These are phyloP conservation scores for Drosophila nannoptera DNA, from an alignment of 1,140 invertebrate species.

Conservation along the genomic window DNA sequence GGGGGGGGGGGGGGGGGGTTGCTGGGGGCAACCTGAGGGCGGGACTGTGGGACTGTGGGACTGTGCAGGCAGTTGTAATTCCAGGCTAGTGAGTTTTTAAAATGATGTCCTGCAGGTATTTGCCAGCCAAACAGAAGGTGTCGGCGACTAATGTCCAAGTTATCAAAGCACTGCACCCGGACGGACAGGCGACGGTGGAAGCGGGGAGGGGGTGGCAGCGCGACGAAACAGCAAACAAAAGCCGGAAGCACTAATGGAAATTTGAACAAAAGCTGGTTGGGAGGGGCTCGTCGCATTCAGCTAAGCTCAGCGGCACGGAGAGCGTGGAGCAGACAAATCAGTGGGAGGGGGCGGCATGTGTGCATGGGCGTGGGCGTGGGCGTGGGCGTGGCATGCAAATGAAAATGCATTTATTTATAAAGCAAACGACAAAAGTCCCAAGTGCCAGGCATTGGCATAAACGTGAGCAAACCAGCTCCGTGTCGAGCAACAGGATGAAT, in stretches of 20 bases:
- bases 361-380: slow-evolving; percentile 37
- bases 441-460: slow-evolving; percentile 35
- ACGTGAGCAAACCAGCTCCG: slow-evolving; percentile 18
- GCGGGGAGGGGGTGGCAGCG: not conserved
- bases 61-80: slow-evolving; percentile 11
- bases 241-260: slow-evolving; percentile 49
- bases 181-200: slow-evolving; percentile 6
- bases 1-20: too few species aligned
- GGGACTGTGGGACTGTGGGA: too few species aligned
- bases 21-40: too few species aligned
- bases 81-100: slow-evolving; percentile 65
- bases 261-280: slow-evolving; percentile 18
- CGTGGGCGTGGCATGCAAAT: slow-evolving; percentile 54
- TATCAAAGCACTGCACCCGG: slow-evolving; percentile 42
- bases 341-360: not conserved
- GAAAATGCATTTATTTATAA: slow-evolving; percentile 74
- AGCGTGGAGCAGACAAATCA: slow-evolving; percentile 62
- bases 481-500: slow-evolving; percentile 56
- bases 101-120: slow-evolving; percentile 70
- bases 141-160: slow-evolving; percentile 58
- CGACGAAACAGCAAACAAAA: slow-evolving; percentile 37
- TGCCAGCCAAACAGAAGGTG: slow-evolving; percentile 50
- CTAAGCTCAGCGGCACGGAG: slow-evolving; percentile 12
- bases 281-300: not conserved
- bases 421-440: slow-evolving; percentile 64